Base-by-base conservation (phyloP, 2,113 vertebrate species). In the Nerophis ophidion region DNA sequence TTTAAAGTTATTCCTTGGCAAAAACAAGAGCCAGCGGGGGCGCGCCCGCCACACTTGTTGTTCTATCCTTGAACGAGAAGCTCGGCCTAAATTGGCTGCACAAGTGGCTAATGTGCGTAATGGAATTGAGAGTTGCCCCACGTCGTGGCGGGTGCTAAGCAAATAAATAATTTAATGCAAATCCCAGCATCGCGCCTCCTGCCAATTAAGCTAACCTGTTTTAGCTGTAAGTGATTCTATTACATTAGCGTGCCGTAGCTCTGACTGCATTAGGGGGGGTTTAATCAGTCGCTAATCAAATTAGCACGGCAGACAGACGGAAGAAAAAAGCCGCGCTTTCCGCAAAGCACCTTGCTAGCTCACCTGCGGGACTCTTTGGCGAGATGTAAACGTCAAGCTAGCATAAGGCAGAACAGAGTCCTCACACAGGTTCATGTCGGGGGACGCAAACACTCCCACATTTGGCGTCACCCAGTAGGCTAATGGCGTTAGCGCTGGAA, bases 81-180 rank as follows among this genome's bases (percentile, higher is more conserved):
- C 83, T 77, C 65, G 6, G 50, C 76, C 77, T 84, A 84, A 87
- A 88, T 84, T 87, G 83, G 81, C 75, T 77, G 74, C 70, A 48
- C 81, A 79, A 88, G 80, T 66, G 79, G 80, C 83, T 87, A 89
- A 86, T 88, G 88, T 81, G 81, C 75, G 71, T 90, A 86, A 89
- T 89, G 86, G 82, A 84, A 86, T 84, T 84, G 86, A 67, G 78
- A 76, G 84, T 78, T 79, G 83, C 78, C 80, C 74, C 34, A 76
- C 80, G 55, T 86, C 76, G 86, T 80, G 83, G 81, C 84, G 78
- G 87, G 82, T 87, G 86, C 84, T 85, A 83, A 86, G 84, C 87
- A 89, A 90, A 90, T 89, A 88, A 91, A 89, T 90, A 87, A 91
- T 90, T 86, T 81, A 89, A 89, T 87, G 89, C 87, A 88, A 90